A percentile compares a stretch with the other conserved stretches of the same genome.
Conservation (phyloP, 2,113 vertebrate genomes). For the Hepsetus odoe region DNA sequence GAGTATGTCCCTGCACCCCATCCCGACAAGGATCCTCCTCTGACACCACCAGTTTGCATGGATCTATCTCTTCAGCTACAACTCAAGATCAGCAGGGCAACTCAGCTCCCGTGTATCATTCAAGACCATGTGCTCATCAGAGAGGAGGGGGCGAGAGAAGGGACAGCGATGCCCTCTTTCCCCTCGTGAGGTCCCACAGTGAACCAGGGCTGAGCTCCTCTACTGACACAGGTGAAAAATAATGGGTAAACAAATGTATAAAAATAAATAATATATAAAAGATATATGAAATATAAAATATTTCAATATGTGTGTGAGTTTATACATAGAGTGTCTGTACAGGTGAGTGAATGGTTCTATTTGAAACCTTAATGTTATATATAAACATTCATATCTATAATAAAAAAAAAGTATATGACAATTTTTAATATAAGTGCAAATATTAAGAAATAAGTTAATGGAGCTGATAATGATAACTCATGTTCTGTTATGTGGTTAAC, state of each 20-base stretch:
- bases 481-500: not conserved
- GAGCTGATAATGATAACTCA: no score
- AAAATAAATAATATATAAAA: no score
- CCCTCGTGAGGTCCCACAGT: slow-evolving; percentile 85
- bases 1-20: slow-evolving; percentile 69
- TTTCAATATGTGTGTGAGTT: no score
- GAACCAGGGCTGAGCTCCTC: slow-evolving; percentile 84
- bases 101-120: slow-evolving; percentile 21
- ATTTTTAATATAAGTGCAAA: no score
- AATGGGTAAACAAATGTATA: not conserved
- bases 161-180: slow-evolving; percentile 60
- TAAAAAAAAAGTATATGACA: no score
- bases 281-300: no score
- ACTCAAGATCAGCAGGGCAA: slow-evolving; percentile 34
- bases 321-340: no score
- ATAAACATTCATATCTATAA: no score
- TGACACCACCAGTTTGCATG: slow-evolving; percentile 10
- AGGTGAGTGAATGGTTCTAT: no score
- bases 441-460: no score
- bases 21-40: slow-evolving; percentile 53
- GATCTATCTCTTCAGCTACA: slow-evolving; percentile 29
- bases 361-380: no score
- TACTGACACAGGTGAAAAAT: slow-evolving; percentile 67
- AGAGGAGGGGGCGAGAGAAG: slow-evolving; percentile 66
- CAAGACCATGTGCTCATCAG: slow-evolving; percentile 67